Evolutionary conservation across 2,888 invertebrate genomes (phyloP), one percentile per base, ranked within the genome.

Genomic region (Allophyes oxyacanthae): DNA sequence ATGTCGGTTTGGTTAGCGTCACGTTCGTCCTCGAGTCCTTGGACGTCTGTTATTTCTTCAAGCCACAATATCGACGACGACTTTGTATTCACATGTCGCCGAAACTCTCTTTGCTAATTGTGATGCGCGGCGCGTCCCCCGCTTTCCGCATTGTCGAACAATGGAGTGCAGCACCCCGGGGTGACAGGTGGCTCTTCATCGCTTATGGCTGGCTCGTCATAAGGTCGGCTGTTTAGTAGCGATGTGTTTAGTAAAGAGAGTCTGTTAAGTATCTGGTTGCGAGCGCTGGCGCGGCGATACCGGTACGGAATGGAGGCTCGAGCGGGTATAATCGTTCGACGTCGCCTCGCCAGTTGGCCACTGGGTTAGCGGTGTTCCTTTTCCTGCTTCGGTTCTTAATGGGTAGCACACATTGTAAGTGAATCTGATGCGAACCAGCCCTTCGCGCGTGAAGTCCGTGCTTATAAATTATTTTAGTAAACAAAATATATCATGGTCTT

Each of bases 281-380:
- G 90, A 78, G 88, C 86, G 89, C 38, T 81, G 82, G 82, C 86
- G 81, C 83, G 73, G 86, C 86, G 81, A 78, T 87, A 86, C 91
- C 86, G 89, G 89, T 88, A 83, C 84, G 82, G 91, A 92, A 90
- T 92, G 93, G 85, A 83, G 89, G 81, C 88, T 81, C 79, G 85
- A 72, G 70, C 80, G 85, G 82, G 79, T 82, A 85, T 89, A 88
- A 86, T 87, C 88, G 87, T 75, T 82, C 86, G 89, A 86, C 83
- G 88, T 84, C 82, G 88, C 77, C 83, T 87, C 85, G 90, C 83
- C 87, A 93, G 91, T 94, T 92, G 93, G 92, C 92, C 92, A 94
- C 91, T 93, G 88, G 93, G 94, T 93, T 92, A 94, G 86, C 91
- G 86, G 89, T 86, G 90, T 85, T 90, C 92, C 90, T 92, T 91